A percentile compares a stretch with the other conserved stretches of the same genome.
Evolutionary conservation across 2,888 invertebrate species (phyloP).

Genomic region (Tanytarsus gracilentus): DNA sequence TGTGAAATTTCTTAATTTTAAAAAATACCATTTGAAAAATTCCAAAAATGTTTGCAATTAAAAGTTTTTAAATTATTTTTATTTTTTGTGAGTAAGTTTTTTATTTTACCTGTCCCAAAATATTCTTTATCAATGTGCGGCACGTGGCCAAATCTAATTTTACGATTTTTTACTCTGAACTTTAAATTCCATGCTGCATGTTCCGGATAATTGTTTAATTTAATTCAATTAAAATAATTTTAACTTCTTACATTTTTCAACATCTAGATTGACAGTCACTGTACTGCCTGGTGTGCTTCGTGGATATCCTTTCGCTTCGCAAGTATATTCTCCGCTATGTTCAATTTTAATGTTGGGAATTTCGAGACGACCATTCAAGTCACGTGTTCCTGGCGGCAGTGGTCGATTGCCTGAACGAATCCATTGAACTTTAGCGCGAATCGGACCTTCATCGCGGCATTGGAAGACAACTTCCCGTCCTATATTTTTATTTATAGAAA

Average conservation of each 20-base stretch:
- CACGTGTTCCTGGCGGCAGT: slow-evolving; percentile 66
- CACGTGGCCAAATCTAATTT: slow-evolving; percentile 50
- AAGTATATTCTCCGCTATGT: slow-evolving; percentile 74
- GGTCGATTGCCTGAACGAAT: slow-evolving; percentile 59
- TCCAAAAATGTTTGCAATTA: background rate
- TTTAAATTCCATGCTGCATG: slow-evolving; percentile 40
- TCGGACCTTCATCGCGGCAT: slow-evolving; percentile 82
- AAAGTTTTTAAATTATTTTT: background rate
- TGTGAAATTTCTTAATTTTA: background rate
- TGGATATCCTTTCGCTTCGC: slow-evolving; percentile 64
- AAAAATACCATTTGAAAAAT: background rate
- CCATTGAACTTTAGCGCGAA: slow-evolving; percentile 68
- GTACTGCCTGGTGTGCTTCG: slow-evolving; percentile 54
- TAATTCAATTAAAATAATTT: background rate
- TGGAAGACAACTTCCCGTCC: slow-evolving; percentile 89
- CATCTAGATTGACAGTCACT: slow-evolving; percentile 59
- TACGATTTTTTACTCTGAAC: slow-evolving; percentile 37
- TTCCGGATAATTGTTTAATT: slow-evolving; percentile 30
- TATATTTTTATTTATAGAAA: slow-evolving; percentile 36
- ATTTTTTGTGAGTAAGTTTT: background rate
- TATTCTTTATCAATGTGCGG: slow-evolving; percentile 51
- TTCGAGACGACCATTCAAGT: slow-evolving; percentile 71
- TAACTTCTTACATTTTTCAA: slow-evolving; percentile 61
- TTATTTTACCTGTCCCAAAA: slow-evolving; percentile 48
- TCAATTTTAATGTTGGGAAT: slow-evolving; percentile 68